Evolutionary conservation across 92 coral and sea anemone genomes (phyloP).

Genomic region (Montipora capitata): DNA sequence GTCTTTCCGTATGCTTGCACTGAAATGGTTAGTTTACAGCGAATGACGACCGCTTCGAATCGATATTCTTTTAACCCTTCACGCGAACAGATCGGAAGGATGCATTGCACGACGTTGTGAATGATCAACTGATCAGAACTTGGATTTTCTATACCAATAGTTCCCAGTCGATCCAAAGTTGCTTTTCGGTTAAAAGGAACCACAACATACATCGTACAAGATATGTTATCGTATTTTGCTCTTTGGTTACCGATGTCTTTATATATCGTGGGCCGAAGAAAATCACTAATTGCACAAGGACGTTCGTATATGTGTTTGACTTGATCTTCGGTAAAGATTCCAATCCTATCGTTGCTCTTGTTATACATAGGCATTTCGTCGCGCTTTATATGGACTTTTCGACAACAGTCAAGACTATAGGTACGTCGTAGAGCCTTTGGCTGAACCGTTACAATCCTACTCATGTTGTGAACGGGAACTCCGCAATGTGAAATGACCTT

Average conservation of each 20-base stretch:
- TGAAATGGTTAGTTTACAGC: constrained; percentile 3
- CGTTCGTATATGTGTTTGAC: constrained; percentile 5
- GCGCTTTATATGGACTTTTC: neutral
- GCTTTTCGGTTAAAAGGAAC: constrained; percentile 22
- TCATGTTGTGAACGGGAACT: neutral
- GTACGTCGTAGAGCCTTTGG: neutral
- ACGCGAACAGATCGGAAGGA: neutral
- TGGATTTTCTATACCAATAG: neutral
- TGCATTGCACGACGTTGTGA: constrained; percentile 8
- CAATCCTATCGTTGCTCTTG: neutral
- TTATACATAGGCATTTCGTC: neutral
- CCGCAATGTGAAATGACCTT: neutral
- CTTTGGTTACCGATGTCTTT: constrained; percentile 16
- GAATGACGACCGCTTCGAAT: constrained; percentile 18
- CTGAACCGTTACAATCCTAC: neutral
- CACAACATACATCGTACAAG: neutral
- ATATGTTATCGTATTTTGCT: constrained; percentile 1
- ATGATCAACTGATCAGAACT: neutral
- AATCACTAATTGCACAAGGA: constrained; percentile 12
- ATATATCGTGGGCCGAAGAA: neutral
- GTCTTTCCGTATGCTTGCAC: constrained; percentile 10
- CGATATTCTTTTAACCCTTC: constrained; percentile 15
- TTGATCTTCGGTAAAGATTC: neutral
- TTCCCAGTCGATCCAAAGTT: neutral
- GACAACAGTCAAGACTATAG: neutral